Conservation (phyloP, 2,888 invertebrate genomes). For the Volucella inanis region DNA sequence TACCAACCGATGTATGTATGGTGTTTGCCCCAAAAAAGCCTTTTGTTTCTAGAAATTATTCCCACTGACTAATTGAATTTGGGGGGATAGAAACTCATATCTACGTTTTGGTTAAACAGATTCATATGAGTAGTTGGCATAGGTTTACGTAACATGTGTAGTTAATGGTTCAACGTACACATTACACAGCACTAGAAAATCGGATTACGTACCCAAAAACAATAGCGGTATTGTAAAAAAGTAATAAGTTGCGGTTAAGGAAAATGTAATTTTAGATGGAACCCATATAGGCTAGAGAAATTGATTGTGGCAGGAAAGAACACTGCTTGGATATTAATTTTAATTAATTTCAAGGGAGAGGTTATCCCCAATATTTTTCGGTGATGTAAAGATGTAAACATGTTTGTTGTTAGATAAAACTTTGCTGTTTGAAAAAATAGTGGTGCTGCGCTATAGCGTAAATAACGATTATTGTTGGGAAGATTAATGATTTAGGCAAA, state of each 20-base stretch:
- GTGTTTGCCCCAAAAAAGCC: conserved; percentile 1
- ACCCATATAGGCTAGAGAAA: not conserved
- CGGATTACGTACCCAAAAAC: conserved; percentile 24
- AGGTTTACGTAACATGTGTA: conserved; percentile 36
- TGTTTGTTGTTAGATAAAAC: conserved; percentile 13
- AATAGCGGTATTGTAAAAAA: conserved; percentile 32
- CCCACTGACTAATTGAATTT: conserved; percentile 28
- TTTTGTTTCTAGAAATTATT: conserved; percentile 19
- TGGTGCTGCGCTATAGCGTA: conserved; percentile 1
- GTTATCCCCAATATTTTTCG: conserved; percentile 1
- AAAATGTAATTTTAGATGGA: conserved; percentile 3
- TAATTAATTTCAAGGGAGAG: conserved; percentile 45
- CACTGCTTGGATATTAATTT: conserved; percentile 19
- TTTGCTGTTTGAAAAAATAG: not conserved
- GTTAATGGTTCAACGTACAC: not conserved
- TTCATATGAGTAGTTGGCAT: not conserved
- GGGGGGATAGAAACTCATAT: not conserved
- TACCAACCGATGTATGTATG: not conserved
- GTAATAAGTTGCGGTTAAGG: conserved; percentile 42
- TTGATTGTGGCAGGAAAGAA: conserved; percentile 9
- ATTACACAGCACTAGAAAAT: not conserved
- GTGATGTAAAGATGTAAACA: not conserved
- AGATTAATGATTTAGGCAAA: conserved; percentile 1
- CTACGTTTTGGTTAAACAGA: not conserved
- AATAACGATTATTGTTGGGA: conserved; percentile 2